Evolutionary conservation across 2,888 invertebrate genomes (phyloP), one percentile per base, ranked within the genome.

Genomic region (Eristalis arbustorum): DNA sequence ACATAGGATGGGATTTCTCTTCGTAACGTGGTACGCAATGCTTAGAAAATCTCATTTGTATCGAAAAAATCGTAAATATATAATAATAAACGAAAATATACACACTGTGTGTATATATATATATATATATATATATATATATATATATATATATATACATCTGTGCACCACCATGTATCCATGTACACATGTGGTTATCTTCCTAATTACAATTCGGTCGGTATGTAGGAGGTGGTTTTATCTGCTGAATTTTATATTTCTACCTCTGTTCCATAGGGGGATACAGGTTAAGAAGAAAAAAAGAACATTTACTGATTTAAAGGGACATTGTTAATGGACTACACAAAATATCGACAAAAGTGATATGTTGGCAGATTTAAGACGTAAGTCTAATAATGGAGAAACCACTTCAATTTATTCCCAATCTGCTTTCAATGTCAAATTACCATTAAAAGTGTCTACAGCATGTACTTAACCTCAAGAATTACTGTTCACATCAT

Each of bases 21-120:
- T 79, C 34, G 31, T 56, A 79, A 79, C 18, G 49, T 61, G 61
- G 67, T 67, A 62, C 62, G 67, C 22, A 73, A 67, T 73, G 67
- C 67, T 81, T 81, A 57, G 80, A 74, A 75, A 74, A 80, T 73
- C 67, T 63, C 56, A 68, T 74, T 78, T 67, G 67, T 79, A 61
- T 79, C 49, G 25, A 23, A 61, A 66, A 79, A 73, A 61, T 61
- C 62, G 79, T 79, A 61, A 56, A 73, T 67, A 62, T 71, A 64
- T 71, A 66, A 72, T 64, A 59, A 66, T 40, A 37, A 59, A 56
- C 31, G 31, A 31, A 31, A 56, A 14, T 57, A 57, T 22, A 40
- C 3, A 40, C 40, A 14, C 14, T 2, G 3, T 40, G 8, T 5
- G 8, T 3, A 25, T 25, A 25, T 25, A 25, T 25, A 25, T 3